Evolutionary conservation across 2,888 invertebrate species (phyloP), one percentile per base, ranked within the genome.

Genomic region (Phortica okadai): DNA sequence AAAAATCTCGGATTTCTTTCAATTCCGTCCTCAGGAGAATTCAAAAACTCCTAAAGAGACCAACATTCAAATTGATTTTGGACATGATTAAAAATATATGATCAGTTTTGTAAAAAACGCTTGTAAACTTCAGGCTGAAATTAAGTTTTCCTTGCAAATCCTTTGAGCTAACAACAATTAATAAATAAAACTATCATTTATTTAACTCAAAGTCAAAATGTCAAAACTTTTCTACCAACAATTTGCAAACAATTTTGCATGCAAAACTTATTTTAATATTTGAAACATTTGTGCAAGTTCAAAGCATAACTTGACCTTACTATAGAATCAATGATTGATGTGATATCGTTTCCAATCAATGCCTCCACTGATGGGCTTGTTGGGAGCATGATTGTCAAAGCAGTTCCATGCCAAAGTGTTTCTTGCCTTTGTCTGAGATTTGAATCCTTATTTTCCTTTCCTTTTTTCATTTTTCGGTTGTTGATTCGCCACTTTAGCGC

Each of bases 371-470:
- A 6, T 50, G 50, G 10, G 50, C 14, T 14, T 11, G 50, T 50
- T 6, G 50, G 50, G 50, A 3, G 50, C 50, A 1, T 2, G 14
- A 6, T 50, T 50, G 8, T 1, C 14, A 14, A 14, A 14, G 14
- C 14, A 83, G 85, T 85, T 88, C 81, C 85, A 89, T 86, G 82
- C 84, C 89, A 88, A 42, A 86, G 85, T 88, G 89, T 89, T 86
- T 84, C 85, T n/a, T n/a, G 54, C 70, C 16, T 70, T 70, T 70
- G 44, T 50, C 14, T 44, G 50, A 77, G 74, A 80, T 77, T 77
- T 83, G 80, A 75, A 21, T 21, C 21, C 16, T 33, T 66, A 16
- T 21, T 45, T 59, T 21, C 21, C 56, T 45, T 59, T 21, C 21
- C 56, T 59, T 62, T 33, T 62, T 50, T 14, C 33, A 16, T 74